A percentile compares a stretch with the other conserved stretches of the same genome.
Evolutionary conservation across 2,888 invertebrate species (phyloP).

Genomic region (Parapristionchus giblindavisi): DNA sequence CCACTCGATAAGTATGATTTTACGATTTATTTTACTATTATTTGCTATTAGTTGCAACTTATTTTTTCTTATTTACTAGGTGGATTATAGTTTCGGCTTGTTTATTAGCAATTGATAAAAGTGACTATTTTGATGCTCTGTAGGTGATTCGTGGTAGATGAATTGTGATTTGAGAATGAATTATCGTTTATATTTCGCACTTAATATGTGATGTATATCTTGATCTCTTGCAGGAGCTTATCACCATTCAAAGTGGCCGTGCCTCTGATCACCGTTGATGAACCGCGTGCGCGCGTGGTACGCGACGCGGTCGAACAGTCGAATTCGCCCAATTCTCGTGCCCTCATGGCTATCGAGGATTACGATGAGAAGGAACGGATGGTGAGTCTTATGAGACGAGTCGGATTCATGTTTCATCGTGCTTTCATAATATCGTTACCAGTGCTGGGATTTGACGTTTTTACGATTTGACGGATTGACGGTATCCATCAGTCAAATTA

Average conservation of each 20-base stretch:
- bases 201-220: background rate
- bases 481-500: too few species aligned
- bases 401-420: background rate
- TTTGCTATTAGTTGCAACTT: too few species aligned
- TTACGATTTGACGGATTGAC: too few species aligned
- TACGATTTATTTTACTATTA: too few species aligned
- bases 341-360: constrained; percentile 36
- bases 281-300: constrained; percentile 7
- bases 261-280: background rate
- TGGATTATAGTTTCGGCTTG: too few species aligned
- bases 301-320: constrained; percentile 3
- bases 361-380: constrained; percentile 12
- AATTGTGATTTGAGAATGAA: too few species aligned
- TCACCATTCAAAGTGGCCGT: constrained; percentile 27
- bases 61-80: too few species aligned
- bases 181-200: too few species aligned
- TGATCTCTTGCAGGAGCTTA: background rate
- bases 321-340: constrained; percentile 25
- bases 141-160: too few species aligned
- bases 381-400: background rate
- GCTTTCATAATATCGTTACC: background rate
- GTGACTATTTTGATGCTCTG: too few species aligned
- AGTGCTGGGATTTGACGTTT: too few species aligned
- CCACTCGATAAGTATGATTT: background rate
- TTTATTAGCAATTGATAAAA: too few species aligned